Conservation (phyloP, 2,113 vertebrate genomes). For the Mus pahari region DNA sequence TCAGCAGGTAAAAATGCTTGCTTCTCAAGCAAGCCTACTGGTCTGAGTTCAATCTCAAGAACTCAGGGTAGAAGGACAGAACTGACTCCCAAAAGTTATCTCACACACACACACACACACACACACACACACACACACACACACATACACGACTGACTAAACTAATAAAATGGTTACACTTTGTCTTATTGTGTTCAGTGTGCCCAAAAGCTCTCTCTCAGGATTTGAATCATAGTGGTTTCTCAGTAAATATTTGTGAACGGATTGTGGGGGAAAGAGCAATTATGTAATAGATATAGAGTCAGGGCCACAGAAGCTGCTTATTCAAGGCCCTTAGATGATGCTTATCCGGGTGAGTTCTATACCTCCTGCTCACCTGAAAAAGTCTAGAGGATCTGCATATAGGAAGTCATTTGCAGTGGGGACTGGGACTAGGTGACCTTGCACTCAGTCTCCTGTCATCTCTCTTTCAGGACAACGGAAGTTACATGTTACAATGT, state of each 20-base stretch:
- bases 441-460: not conserved
- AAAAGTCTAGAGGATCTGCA: constrained; percentile 1
- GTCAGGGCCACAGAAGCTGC: not conserved
- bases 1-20: not conserved
- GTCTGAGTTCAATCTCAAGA: not conserved
- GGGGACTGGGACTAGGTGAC: not conserved
- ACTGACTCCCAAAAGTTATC: not conserved
- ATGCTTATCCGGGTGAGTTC: not conserved
- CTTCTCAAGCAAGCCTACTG: not conserved
- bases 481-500: not conserved
- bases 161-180: not conserved
- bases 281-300: constrained; percentile 32
- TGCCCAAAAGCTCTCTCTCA: not conserved
- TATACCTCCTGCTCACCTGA: not conserved
- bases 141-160: not conserved
- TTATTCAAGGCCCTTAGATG: not conserved
- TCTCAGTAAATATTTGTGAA: constrained; percentile 58
- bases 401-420: constrained; percentile 30
- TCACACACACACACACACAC: not conserved
- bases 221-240: not conserved
- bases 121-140: not conserved
- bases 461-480: constrained; percentile 31
- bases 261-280: not conserved
- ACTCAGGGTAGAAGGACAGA: not conserved
- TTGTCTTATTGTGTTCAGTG: not conserved